Evolutionary conservation across 1,140 invertebrate genomes (phyloP), one percentile per base, ranked within the genome.

Genomic region (Zaprionus nigranus): DNA sequence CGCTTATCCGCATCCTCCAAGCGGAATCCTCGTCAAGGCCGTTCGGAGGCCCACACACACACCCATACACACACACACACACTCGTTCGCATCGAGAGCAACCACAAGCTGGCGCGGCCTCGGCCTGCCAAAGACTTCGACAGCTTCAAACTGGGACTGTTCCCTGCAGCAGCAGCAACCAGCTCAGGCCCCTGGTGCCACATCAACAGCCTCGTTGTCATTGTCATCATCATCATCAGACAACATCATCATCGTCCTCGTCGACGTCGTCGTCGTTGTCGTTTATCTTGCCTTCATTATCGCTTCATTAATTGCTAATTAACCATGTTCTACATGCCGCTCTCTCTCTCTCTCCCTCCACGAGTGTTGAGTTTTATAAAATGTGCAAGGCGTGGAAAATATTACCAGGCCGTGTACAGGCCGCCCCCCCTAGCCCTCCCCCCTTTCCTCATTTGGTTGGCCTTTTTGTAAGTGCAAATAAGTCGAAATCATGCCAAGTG

Each of bases 261-360:
- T 56, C 43, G 58, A 46, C 40, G 59, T 46, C 22, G 58, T 67
- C 57, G 67, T 38, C 56, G 67, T 72, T 74, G 81, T 78, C 86
- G 85, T 80, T 85, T 90, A 90, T 90, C 85, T 90, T 77, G 85
- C 69, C 84, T 90, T 90, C 86, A 90, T 90, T 90, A 90, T 90
- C 85, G 85, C 85, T 90, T 90, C 85, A 90, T 90, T 90, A 90
- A 90, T 90, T 90, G 85, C 85, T 90, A 90, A 90, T 90, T 90
- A 90, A 90, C 85, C 85, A 76, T 90, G 85, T 90, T 90, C 85
- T 88, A 88, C 84, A 88, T 90, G 85, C 49, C 54, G 69, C 26
- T 13, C 20, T 34, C 43, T 46, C 38, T 9, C 30, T 11, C 28
- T 43, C 26, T 13, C 12, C 36, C 43, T 56, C 30, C 30, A 43